Conservation (phyloP, 2,797 vertebrate genomes). For the Siniperca obscura region DNA sequence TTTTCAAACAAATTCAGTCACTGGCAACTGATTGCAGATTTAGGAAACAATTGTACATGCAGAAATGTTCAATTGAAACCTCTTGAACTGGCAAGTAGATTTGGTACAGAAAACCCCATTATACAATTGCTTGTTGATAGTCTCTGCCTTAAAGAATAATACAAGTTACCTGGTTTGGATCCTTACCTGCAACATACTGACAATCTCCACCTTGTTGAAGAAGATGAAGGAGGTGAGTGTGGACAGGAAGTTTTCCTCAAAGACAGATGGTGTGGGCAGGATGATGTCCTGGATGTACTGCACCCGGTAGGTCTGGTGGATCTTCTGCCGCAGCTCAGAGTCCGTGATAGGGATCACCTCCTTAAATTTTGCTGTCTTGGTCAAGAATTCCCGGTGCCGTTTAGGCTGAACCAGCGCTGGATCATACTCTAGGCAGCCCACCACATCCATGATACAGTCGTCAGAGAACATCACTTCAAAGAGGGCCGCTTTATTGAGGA, state of each 20-base stretch:
- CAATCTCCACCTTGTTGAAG: slow-evolving; percentile 99
- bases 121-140: neutral
- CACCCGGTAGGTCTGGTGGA: slow-evolving; percentile 99
- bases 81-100: neutral
- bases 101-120: neutral
- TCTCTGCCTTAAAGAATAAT: neutral
- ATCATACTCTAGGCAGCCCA: slow-evolving; percentile 98
- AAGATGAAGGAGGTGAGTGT: slow-evolving; percentile 99
- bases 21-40: slow-evolving; percentile 5
- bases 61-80: neutral
- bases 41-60: neutral
- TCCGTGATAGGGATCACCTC: slow-evolving; percentile 99
- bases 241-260: slow-evolving; percentile 99
- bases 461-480: slow-evolving; percentile 99
- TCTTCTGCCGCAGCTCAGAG: slow-evolving; percentile 99
- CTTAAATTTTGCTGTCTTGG: slow-evolving; percentile 99
- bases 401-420: slow-evolving; percentile 97
- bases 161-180: slow-evolving; percentile 12
- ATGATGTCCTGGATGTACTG: slow-evolving; percentile 99
- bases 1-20: slow-evolving; percentile 5
- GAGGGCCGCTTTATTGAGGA: slow-evolving; percentile 98
- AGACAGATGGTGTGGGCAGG: slow-evolving; percentile 97
- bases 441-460: slow-evolving; percentile 99
- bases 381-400: slow-evolving; percentile 97
- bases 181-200: slow-evolving; percentile 99